Evolutionary conservation across 2,113 vertebrate species (phyloP), one percentile per base, ranked within the genome.

Genomic region (Sylvietta virens): DNA sequence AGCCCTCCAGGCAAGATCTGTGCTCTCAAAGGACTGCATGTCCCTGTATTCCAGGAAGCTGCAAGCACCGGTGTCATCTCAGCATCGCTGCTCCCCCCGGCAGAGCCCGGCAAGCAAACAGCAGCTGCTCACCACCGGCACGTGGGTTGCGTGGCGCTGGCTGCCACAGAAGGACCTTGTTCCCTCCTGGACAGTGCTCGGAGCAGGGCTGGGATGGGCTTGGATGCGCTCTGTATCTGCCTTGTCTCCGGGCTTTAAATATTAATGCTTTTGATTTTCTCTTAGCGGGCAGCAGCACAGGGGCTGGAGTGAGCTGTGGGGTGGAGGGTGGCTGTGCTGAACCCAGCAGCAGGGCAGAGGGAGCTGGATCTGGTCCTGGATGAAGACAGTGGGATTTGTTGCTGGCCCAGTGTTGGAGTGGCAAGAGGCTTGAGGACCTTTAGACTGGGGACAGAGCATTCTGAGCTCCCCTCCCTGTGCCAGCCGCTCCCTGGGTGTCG

Each of bases 211-310:
- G 91, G 86, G 74, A 84, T 33, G 86, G 77, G 77, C 69, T 94
- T 70, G 92, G 77, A 72, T 64, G 85, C 3, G 15, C 56, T 93
- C 76, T 67, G 84, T 74, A 86, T 79, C 71, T 86, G 91, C 94
- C 87, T 90, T 54, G 72, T 87, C 88, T 83, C 89, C 3, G 7
- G 48, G 62, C 89, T 86, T 95, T 94, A 92, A 94, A 96, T 96
- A 96, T 95, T 94, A 77, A 92, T 92, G 93, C 62, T 51, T 48
- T 69, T 83, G 83, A 65, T 83, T 94, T 88, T 70, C 86, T 94
- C 40, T 11, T 61, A 83, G 51, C 3, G 14, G 47, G 44, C 15
- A 27, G 56, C 3, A 0, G n/a, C 12, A 7, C 27, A 15, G 64
- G 80, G 76, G 58, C 88, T 24, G 50, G 33, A 57, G 47, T 5